phyloP scores from a whole-genome alignment of 2,797 vertebrate genomes.

The Limosa lapponica region DNA sequence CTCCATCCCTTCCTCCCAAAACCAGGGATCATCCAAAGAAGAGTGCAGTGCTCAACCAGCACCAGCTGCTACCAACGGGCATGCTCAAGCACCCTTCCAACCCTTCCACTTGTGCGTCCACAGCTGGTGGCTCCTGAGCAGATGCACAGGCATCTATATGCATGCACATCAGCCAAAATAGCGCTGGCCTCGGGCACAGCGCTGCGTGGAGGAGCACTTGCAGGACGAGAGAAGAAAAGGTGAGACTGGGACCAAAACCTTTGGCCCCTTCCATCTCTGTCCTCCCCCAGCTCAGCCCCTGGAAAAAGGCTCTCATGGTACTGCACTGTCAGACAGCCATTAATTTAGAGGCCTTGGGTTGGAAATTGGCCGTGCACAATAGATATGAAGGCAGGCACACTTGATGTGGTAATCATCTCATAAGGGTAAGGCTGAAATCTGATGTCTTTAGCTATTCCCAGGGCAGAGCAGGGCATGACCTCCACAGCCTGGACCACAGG shows the following conservation, averaged over 20 bases:
- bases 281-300: neutral
- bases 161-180: neutral
- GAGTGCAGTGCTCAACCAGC: neutral
- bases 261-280: neutral
- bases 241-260: neutral
- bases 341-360: neutral
- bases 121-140: neutral
- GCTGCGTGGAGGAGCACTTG: fast-evolving
- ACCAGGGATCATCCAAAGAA: neutral
- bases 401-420: neutral
- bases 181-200: fast-evolving
- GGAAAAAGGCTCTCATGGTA: neutral
- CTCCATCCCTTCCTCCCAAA: neutral
- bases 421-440: neutral
- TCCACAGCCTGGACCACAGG: neutral
- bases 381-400: neutral
- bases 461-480: neutral
- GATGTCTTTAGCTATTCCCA: conserved; percentile 1
- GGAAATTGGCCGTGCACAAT: neutral
- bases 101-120: fast-evolving
- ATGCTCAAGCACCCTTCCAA: neutral
- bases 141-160: neutral
- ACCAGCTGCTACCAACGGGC: fast-evolving
- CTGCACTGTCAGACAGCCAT: neutral
- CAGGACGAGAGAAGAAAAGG: neutral